These are phyloP conservation scores for Marasmarcha lunaedactyla DNA, from an alignment of 2,888 invertebrate genomes.

Conservation along the genomic window DNA sequence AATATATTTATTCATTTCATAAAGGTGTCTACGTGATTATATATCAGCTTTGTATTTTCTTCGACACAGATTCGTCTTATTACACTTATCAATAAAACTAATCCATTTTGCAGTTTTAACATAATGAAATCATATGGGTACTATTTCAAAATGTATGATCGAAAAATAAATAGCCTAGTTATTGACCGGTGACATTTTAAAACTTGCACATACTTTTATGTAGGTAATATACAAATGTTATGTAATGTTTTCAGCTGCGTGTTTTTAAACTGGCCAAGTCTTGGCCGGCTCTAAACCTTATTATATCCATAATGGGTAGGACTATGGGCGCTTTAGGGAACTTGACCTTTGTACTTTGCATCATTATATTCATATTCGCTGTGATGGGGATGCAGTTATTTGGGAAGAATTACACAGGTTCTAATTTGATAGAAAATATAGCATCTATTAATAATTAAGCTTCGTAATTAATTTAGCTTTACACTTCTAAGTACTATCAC, in stretches of 20 bases:
- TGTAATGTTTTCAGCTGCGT: slow-evolving; percentile 81
- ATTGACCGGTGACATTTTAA: no score
- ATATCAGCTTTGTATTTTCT: no score
- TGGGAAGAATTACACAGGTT: slow-evolving; percentile 88
- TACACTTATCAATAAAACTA: no score
- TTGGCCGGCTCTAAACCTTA: slow-evolving; percentile 94
- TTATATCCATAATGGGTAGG: slow-evolving; percentile 95
- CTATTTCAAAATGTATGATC: no score
- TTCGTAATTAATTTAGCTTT: slow-evolving; percentile 64
- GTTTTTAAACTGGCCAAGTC: slow-evolving; percentile 97
- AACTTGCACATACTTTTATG: not conserved
- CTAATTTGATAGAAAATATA: slow-evolving; percentile 59
- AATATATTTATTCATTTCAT: not conserved
- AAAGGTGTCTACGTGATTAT: no score
- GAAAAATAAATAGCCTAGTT: no score
- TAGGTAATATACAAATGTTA: slow-evolving; percentile 26
- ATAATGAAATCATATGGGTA: no score
- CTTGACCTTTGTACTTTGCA: slow-evolving; percentile 93
- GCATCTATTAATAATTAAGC: slow-evolving; percentile 61
- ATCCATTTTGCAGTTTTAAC: no score
- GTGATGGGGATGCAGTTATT: slow-evolving; percentile 98
- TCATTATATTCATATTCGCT: slow-evolving; percentile 97
- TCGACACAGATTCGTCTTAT: no score
- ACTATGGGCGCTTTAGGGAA: slow-evolving; percentile 96
- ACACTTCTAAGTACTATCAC: slow-evolving; percentile 59